phyloP scores from a whole-genome alignment of 92 coral and sea anemone species.

The Umimayanthus chanpuru region DNA sequence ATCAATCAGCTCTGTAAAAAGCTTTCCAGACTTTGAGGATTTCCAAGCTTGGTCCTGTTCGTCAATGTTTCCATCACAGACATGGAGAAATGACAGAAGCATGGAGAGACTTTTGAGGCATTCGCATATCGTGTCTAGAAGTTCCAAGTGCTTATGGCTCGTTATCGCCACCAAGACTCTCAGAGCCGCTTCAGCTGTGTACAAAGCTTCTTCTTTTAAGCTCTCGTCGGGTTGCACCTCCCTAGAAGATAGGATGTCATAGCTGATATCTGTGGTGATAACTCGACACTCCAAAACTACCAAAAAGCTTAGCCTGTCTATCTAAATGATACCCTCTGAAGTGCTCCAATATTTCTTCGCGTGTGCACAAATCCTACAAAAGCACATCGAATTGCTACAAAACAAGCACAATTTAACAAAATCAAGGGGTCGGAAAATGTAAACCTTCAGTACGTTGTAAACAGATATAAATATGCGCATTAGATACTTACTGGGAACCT shows the following conservation, averaged over 20 bases:
- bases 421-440: no score
- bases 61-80: neutral
- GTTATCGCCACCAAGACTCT: neutral
- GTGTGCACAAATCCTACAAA: no score
- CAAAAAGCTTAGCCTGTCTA: no score
- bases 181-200: conserved; percentile 22
- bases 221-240: conserved; percentile 13
- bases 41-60: neutral
- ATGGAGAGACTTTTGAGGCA: conserved; percentile 21
- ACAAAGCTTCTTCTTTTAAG: conserved; percentile 23
- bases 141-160: neutral
- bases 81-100: conserved; percentile 20
- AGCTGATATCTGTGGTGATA: no score
- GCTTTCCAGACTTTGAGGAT: neutral
- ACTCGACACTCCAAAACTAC: no score
- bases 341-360: no score
- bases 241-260: neutral
- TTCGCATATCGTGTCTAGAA: neutral
- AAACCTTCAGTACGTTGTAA: no score
- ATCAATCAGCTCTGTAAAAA: neutral
- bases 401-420: no score
- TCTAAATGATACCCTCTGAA: no score
- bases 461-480: no score
- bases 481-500: neutral
- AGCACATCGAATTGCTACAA: no score